Conservation (phyloP, 2,888 invertebrate genomes). For the Pterostichus niger region DNA sequence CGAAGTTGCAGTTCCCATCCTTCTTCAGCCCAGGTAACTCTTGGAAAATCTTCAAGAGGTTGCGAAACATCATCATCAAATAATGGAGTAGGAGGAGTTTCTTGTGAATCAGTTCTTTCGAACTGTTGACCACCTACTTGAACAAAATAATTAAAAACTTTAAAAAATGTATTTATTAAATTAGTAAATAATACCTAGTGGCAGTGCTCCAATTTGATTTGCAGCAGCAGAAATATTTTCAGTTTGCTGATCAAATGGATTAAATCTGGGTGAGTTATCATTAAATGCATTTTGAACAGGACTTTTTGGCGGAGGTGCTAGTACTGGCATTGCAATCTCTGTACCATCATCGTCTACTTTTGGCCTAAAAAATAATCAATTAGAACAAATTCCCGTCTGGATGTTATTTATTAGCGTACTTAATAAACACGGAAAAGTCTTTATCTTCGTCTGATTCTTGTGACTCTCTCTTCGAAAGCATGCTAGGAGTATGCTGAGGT, state of each 20-base stretch:
- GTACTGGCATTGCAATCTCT: slow-evolving; percentile 82
- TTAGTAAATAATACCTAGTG: slow-evolving; percentile 60
- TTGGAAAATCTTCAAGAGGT: slow-evolving; percentile 94
- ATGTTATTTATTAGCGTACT: slow-evolving; percentile 76
- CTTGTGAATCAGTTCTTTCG: slow-evolving; percentile 82
- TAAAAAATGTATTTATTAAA: too few relatives aligned
- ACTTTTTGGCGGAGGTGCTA: slow-evolving; percentile 87
- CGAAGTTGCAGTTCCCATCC: slow-evolving; percentile 98
- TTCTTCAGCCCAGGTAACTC: slow-evolving; percentile 86
- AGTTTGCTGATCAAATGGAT: slow-evolving; percentile 87
- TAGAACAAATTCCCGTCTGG: background rate
- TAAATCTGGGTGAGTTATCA: slow-evolving; percentile 84
- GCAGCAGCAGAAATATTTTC: slow-evolving; percentile 76
- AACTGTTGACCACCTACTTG: slow-evolving; percentile 72
- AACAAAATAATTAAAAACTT: background rate
- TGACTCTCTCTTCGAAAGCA: slow-evolving; percentile 82
- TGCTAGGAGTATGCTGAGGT: slow-evolving; percentile 84
- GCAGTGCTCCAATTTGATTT: slow-evolving; percentile 73
- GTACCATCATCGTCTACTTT: slow-evolving; percentile 78
- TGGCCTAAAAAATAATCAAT: slow-evolving; percentile 76
- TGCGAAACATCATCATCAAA: slow-evolving; percentile 96
- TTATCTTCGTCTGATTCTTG: slow-evolving; percentile 89
- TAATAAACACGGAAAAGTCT: slow-evolving; percentile 90
- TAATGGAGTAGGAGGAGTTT: slow-evolving; percentile 94
- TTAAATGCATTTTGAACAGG: slow-evolving; percentile 78